These are phyloP conservation scores for Pristionchus fissidentatus DNA, from an alignment of 2,888 invertebrate genomes.

Conservation along the genomic window DNA sequence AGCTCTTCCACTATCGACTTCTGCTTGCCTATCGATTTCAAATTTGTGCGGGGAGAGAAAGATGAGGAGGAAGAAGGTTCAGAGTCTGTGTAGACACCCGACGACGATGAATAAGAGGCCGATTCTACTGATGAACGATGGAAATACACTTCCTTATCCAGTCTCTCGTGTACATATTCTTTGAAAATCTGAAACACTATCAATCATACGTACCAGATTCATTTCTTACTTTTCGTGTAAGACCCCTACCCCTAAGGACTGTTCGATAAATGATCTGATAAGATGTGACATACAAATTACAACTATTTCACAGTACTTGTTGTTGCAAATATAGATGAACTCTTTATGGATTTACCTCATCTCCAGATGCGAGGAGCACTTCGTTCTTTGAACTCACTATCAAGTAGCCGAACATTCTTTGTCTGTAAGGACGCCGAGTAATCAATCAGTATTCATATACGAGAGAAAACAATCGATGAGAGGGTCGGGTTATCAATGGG, in stretches of 20 bases:
- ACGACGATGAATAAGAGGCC: neutral
- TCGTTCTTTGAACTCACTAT: conserved; percentile 28
- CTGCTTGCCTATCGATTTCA: neutral
- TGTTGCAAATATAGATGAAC: too few species aligned
- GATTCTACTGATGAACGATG: neutral
- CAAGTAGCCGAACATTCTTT: conserved; percentile 14
- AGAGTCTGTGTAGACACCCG: conserved; percentile 15
- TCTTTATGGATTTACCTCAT: too few species aligned
- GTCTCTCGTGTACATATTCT: neutral
- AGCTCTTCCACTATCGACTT: conserved; percentile 14
- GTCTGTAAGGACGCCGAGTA: neutral
- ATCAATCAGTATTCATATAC: neutral
- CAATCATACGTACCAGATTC: too few species aligned
- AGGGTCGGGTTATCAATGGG: neutral
- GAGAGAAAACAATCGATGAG: neutral
- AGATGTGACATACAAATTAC: too few species aligned
- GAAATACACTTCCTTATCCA: conserved; percentile 27
- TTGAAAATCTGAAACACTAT: too few species aligned
- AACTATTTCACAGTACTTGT: too few species aligned
- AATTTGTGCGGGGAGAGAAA: neutral
- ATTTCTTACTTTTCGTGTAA: too few species aligned
- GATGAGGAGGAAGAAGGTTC: neutral
- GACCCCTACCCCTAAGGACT: too few species aligned
- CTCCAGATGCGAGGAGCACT: conserved; percentile 26
- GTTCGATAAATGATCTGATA: too few species aligned